Conservation (phyloP, 2,113 vertebrate species). For the Ammodytes marinus region DNA sequence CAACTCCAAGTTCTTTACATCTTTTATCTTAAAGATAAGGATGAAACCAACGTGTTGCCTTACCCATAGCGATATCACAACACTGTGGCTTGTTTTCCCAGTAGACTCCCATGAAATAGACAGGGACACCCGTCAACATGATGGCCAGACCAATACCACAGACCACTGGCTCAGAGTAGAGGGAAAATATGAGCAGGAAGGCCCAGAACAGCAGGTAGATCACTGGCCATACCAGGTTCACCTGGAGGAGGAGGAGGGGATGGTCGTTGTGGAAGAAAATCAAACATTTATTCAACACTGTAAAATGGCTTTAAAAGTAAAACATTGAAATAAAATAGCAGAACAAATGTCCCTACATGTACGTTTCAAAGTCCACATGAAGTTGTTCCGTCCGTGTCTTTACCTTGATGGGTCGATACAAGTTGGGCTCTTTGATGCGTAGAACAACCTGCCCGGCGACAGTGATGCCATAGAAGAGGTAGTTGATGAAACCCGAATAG, state of each 20-base stretch:
- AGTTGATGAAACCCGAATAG: conserved; percentile 90
- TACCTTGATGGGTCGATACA: conserved; percentile 88
- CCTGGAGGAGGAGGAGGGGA: conserved; percentile 68
- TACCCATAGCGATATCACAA: conserved; percentile 81
- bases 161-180: conserved; percentile 87
- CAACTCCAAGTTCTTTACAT: background rate
- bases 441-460: conserved; percentile 89
- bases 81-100: conserved; percentile 87
- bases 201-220: conserved; percentile 91
- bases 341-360: no score
- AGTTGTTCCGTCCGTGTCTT: background rate
- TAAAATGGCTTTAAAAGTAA: background rate
- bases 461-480: conserved; percentile 89
- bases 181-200: conserved; percentile 87
- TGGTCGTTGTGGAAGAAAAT: background rate
- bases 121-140: conserved; percentile 87
- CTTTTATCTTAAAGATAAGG: background rate
- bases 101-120: conserved; percentile 87
- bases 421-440: conserved; percentile 84
- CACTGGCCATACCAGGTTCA: conserved; percentile 87
- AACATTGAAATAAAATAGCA: no score
- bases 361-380: background rate
- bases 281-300: background rate
- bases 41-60: conserved; percentile 42
- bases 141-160: conserved; percentile 88